A percentile compares a stretch with the other conserved stretches of the same genome.
These are phyloP conservation scores for Cichladusa arquata DNA, from an alignment of 2,113 vertebrate species.

Conservation along the genomic window DNA sequence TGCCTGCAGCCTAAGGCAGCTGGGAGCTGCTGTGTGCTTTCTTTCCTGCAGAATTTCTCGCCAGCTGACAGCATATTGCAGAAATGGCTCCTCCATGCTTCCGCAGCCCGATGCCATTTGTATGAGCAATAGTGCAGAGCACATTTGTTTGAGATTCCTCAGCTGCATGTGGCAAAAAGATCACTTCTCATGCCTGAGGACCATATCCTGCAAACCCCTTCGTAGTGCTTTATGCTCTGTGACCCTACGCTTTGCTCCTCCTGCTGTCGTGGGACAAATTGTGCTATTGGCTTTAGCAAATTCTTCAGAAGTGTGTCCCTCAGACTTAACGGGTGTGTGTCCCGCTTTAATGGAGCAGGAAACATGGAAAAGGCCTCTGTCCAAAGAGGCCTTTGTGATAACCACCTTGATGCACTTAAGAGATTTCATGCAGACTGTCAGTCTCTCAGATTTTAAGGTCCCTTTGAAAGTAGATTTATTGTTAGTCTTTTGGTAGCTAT, in stretches of 20 bases:
- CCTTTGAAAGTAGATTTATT: neutral
- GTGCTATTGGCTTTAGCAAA: neutral
- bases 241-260: neutral
- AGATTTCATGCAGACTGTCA: neutral
- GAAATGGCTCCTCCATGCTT: neutral
- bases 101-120: neutral
- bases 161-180: neutral
- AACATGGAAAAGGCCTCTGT: neutral
- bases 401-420: neutral
- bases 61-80: neutral
- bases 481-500: neutral
- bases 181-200: neutral
- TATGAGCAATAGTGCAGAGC: neutral
- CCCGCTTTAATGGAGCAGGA: neutral
- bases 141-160: neutral
- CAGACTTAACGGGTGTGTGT: neutral
- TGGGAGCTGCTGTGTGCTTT: conserved; percentile 3
- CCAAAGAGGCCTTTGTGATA: neutral
- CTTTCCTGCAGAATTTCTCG: neutral
- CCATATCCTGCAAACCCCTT: neutral
- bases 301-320: neutral
- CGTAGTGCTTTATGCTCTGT: neutral
- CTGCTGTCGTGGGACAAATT: neutral
- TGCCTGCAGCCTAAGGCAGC: neutral
- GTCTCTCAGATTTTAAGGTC: neutral